phyloP scores from a whole-genome alignment of 2,113 vertebrate species.

The Odocoileus hemionus region DNA sequence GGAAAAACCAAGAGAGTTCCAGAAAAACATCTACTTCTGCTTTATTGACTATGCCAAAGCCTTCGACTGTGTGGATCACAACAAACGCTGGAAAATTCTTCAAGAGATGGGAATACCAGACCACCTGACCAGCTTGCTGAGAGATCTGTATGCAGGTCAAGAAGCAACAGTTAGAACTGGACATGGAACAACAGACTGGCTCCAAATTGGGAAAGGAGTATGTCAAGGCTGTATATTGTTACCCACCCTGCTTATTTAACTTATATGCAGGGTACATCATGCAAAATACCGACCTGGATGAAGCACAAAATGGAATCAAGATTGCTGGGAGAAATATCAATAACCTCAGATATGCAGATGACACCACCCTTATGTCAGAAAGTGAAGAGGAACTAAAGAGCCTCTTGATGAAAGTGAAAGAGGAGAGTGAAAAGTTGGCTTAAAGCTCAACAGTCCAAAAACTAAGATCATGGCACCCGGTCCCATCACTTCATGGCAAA shows the following conservation, averaged over 20 bases:
- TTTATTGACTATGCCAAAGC: background rate
- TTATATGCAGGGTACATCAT: background rate
- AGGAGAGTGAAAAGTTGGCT: fast-evolving
- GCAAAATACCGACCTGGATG: background rate
- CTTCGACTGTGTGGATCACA: background rate
- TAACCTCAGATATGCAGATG: background rate
- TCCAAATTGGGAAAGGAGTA: background rate
- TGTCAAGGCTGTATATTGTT: background rate
- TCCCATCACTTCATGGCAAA: background rate
- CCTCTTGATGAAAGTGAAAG: background rate
- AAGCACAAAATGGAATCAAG: background rate
- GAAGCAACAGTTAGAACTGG: background rate
- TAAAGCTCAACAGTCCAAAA: no score
- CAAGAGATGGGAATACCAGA: background rate
- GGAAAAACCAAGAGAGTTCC: background rate
- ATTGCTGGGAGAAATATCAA: background rate
- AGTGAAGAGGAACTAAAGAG: background rate
- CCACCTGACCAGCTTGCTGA: background rate
- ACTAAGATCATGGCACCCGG: fast-evolving
- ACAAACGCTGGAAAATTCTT: background rate
- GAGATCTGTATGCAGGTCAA: background rate
- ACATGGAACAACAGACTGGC: background rate
- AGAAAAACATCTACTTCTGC: background rate
- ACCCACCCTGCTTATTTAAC: background rate
- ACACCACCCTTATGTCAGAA: background rate